phyloP scores from a whole-genome alignment of 2,888 invertebrate genomes.

The Osmoderma eremita region DNA sequence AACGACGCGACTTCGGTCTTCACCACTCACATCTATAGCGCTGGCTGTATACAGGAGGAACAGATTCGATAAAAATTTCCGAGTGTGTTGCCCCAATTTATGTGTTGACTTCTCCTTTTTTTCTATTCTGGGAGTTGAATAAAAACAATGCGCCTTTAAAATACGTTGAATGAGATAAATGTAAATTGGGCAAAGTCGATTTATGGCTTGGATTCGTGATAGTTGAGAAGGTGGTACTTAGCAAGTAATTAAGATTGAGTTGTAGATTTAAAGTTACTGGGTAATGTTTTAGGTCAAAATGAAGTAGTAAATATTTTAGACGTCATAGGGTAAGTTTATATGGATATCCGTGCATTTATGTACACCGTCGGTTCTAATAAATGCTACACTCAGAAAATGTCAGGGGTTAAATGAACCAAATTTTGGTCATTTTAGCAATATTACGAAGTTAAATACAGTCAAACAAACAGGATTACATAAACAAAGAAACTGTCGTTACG shows the following conservation, averaged over 20 bases:
- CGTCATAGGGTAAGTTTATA: too few relatives aligned
- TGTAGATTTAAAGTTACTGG: constrained; percentile 2
- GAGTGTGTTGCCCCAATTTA: too few relatives aligned
- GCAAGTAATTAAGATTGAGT: constrained; percentile 10
- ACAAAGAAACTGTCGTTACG: too few relatives aligned
- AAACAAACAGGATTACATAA: too few relatives aligned
- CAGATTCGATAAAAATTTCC: not conserved
- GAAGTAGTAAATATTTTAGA: too few relatives aligned
- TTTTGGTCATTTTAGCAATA: too few relatives aligned
- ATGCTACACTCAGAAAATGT: too few relatives aligned
- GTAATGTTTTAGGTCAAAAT: not conserved
- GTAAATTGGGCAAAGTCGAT: constrained; percentile 9
- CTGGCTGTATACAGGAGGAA: constrained; percentile 12
- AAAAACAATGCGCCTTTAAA: not conserved
- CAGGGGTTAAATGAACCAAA: too few relatives aligned
- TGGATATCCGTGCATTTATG: too few relatives aligned
- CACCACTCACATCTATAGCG: constrained; percentile 19
- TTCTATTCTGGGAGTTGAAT: not conserved
- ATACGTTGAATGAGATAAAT: not conserved
- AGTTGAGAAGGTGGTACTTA: constrained; percentile 17
- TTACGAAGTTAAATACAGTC: too few relatives aligned
- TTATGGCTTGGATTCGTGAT: not conserved
- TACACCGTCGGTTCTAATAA: too few relatives aligned
- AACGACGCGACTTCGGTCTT: constrained; percentile 25
- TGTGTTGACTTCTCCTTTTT: not conserved